Conservation (phyloP, 2,113 vertebrate species). For the Hippocampus comes region DNA sequence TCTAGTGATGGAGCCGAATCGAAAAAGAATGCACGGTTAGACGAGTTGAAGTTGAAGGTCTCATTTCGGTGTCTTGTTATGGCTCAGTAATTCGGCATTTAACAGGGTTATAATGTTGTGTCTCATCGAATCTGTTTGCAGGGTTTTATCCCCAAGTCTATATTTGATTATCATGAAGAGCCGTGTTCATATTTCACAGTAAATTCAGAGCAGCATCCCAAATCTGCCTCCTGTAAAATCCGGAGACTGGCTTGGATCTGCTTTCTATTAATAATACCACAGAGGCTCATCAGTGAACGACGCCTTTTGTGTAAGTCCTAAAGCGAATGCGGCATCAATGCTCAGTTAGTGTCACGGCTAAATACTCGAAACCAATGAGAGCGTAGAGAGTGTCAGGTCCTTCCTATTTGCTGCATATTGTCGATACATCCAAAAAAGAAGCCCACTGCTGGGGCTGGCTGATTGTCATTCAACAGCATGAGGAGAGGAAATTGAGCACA, state of each 20-base stretch:
- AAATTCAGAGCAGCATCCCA: background rate
- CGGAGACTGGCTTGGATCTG: background rate
- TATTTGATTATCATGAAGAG: background rate
- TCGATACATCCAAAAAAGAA: background rate
- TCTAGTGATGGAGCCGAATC: no score
- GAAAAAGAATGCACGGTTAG: no score
- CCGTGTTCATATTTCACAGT: background rate
- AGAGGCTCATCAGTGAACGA: background rate
- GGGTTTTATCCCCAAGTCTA: background rate
- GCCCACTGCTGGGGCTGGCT: slow-evolving; percentile 28
- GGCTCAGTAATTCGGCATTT: background rate
- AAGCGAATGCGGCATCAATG: slow-evolving; percentile 18
- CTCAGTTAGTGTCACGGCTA: slow-evolving; percentile 22
- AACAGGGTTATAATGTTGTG: background rate
- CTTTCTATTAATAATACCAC: slow-evolving; percentile 11
- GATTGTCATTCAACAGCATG: slow-evolving; percentile 63
- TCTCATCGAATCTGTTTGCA: background rate
- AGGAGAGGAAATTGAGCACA: slow-evolving; percentile 35
- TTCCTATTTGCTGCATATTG: background rate
- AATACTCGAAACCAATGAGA: slow-evolving; percentile 11
- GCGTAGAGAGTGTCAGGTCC: slow-evolving; percentile 21
- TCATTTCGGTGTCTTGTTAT: background rate
- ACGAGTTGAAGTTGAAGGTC: background rate
- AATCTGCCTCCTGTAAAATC: background rate
- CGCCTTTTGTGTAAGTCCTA: slow-evolving; percentile 1